phyloP scores from a whole-genome alignment of 2,797 vertebrate species.

The Peromyscus aztecus region DNA sequence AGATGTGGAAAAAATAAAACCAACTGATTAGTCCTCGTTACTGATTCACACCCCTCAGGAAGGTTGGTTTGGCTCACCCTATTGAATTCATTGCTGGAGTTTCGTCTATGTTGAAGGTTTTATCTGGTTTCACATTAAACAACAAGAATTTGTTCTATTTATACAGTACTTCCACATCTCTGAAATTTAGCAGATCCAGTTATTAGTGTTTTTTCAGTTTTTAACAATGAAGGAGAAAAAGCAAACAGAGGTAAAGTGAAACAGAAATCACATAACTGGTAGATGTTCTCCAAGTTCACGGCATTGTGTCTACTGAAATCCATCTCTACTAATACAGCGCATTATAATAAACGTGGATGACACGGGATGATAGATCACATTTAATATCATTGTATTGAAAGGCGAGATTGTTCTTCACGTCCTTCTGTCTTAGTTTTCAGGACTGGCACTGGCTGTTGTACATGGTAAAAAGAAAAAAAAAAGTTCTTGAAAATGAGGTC shows the following conservation, averaged over 20 bases:
- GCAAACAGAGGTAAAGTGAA: not conserved
- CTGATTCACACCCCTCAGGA: not conserved
- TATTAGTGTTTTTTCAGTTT: not conserved
- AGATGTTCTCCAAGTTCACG: not conserved
- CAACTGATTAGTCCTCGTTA: not conserved
- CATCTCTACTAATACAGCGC: not conserved
- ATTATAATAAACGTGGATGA: not conserved
- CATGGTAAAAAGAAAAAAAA: slow-evolving; percentile 37
- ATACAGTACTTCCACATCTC: not conserved
- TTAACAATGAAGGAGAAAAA: slow-evolving; percentile 30
- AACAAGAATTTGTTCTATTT: not conserved
- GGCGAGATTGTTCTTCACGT: not conserved
- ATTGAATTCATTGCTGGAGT: not conserved
- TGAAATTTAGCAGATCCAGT: not conserved
- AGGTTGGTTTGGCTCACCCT: not conserved
- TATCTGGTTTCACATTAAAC: slow-evolving; percentile 1
- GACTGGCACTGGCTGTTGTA: not conserved
- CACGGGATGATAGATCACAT: not conserved
- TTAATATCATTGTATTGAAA: not conserved
- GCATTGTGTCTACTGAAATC: not conserved
- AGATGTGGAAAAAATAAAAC: slow-evolving; percentile 46
- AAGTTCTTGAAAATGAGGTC: slow-evolving; percentile 65
- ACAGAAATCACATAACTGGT: not conserved
- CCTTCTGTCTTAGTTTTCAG: slow-evolving; percentile 32
- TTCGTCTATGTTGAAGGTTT: not conserved